Base-by-base conservation (phyloP, 2,888 invertebrate species). In the Cetonia aurata region DNA sequence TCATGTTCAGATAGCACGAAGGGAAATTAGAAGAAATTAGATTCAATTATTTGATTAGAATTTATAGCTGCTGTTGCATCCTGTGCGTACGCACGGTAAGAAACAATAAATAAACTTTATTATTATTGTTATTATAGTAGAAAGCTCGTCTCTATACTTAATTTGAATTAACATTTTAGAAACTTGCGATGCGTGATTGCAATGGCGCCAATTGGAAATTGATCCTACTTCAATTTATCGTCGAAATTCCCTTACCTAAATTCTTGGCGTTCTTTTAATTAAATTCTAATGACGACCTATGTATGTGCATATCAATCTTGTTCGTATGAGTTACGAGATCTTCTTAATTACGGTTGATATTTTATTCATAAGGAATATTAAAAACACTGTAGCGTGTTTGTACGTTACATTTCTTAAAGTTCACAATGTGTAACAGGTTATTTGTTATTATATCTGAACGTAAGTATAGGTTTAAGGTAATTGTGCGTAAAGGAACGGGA, bases 81-180 rank as follows among this genome's bases (percentile, higher is more conserved):
- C 10, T 6, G 10, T 3, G 3, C 42, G 12, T 42, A 41, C 41
- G 12, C 42, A 10, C 41, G 41, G 41, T 41, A 13, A 13, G 15
- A 37, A 57, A 52, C 25, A 52, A 52, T 12, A 25, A 52, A 57
- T 57, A 17, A 57, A 57, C 10, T 41, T 41, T 42, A 52, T 52
- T 52, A 52, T 52, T 57, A 44, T 57, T 57, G 42, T 37, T 25
- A 37, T 10, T 37, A 37, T 37, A 37, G 37, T 57, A 57, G 57
- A 57, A 57, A 57, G 57, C 57, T 42, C 4, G 42, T 37, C 12
- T 57, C 42, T 15, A 9, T 52, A 17, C 42, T 57, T 41, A 57
- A 57, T 57, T 57, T 42, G 12, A 57, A 57, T 57, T 57, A 42
- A 57, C 57, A 57, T 57, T 57, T 57, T 57, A 57, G 57, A 57